These are phyloP conservation scores for Clarias magur DNA, from an alignment of 2,113 vertebrate genomes.

Conservation along the genomic window DNA sequence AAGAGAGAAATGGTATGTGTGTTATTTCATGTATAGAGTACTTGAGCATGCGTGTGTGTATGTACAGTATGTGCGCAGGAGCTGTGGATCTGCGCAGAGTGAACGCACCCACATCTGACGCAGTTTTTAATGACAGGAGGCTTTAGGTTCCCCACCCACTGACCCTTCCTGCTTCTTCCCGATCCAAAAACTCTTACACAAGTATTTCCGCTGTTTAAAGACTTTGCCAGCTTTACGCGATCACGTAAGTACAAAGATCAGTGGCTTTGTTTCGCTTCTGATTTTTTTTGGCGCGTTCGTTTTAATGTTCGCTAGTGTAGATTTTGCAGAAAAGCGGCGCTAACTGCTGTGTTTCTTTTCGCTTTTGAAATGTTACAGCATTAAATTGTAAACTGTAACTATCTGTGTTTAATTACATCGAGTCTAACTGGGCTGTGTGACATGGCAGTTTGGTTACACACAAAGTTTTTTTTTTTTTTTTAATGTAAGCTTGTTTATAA, in stretches of 20 bases:
- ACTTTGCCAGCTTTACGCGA: neutral
- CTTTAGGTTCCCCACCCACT: neutral
- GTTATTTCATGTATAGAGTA: no score
- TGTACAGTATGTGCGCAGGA: neutral
- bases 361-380: neutral
- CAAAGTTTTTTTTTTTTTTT: neutral
- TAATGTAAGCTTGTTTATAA: neutral
- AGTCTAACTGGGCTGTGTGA: neutral
- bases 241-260: conserved; percentile 1
- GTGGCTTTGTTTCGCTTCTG: neutral
- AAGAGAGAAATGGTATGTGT: no score
- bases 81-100: neutral
- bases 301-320: neutral
- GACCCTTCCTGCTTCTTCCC: neutral
- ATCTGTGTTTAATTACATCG: neutral
- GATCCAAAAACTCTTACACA: neutral
- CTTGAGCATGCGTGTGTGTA: no score
- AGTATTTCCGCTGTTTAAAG: neutral
- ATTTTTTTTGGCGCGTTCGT: neutral
- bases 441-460: neutral
- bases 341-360: neutral
- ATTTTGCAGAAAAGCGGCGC: neutral
- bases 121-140: neutral
- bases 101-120: neutral
- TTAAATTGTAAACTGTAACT: neutral